phyloP scores from a whole-genome alignment of 2,113 vertebrate species.

The Struthio camelus region DNA sequence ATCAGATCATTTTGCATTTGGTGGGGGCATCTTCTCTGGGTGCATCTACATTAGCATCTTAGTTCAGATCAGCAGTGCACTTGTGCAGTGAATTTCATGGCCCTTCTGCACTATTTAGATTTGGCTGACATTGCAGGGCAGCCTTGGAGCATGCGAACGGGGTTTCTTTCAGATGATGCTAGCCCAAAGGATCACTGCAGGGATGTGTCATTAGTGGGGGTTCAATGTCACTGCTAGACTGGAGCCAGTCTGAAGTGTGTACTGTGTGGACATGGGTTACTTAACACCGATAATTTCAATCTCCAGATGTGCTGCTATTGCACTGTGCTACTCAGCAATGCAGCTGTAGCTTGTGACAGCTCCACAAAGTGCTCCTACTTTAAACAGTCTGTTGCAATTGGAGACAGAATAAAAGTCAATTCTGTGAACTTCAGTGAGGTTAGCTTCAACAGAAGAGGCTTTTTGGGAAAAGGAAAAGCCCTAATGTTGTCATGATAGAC shows the following conservation, averaged over 20 bases:
- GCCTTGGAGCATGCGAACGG: not conserved
- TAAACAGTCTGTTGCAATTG: not conserved
- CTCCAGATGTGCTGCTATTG: not conserved
- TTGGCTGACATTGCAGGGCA: rapidly evolving
- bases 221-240: not conserved
- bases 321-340: not conserved
- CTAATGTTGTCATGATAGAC: not conserved
- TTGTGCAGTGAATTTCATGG: not conserved
- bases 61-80: not conserved
- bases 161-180: rapidly evolving
- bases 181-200: not conserved
- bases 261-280: too few relatives aligned
- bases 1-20: not conserved
- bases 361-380: not conserved
- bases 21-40: not conserved
- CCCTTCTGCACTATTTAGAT: not conserved
- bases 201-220: not conserved
- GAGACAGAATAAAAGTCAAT: not conserved
- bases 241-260: not conserved
- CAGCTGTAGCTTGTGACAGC: rapidly evolving
- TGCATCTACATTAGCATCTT: rapidly evolving
- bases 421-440: not conserved
- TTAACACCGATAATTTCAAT: not conserved
- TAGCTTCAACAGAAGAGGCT: not conserved
- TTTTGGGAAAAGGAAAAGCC: not conserved